Evolutionary conservation across 2,113 vertebrate genomes (phyloP).

Genomic region (Platysternon megacephalum): DNA sequence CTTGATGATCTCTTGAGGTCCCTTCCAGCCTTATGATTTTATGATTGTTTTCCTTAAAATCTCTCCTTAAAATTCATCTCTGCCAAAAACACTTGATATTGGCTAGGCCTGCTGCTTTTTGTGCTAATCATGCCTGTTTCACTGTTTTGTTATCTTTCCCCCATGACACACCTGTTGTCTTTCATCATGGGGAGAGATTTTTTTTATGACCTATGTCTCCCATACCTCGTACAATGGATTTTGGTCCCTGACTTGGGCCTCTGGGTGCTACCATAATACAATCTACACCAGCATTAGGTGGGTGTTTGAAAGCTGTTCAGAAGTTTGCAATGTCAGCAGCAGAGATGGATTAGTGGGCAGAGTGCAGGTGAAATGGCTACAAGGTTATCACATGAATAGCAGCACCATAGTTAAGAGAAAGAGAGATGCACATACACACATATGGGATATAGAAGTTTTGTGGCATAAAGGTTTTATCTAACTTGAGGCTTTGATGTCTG

Average conservation of each 20-base stretch:
- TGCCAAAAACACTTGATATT: slow-evolving; percentile 63
- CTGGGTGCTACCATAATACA: slow-evolving; percentile 37
- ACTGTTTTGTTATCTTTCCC: slow-evolving; percentile 65
- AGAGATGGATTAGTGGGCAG: background rate
- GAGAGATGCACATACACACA: background rate
- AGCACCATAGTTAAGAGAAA: background rate
- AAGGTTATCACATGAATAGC: background rate
- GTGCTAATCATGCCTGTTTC: slow-evolving; percentile 39
- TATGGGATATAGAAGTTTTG: slow-evolving; percentile 57
- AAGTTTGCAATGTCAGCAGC: background rate
- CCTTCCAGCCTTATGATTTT: background rate
- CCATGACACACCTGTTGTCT: slow-evolving; percentile 74
- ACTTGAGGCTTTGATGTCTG: slow-evolving; percentile 67
- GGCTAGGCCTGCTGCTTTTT: slow-evolving; percentile 66
- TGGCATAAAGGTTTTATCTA: slow-evolving; percentile 61
- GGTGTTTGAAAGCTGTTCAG: background rate
- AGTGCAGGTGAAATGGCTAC: background rate
- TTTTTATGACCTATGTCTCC: slow-evolving; percentile 71
- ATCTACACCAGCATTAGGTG: background rate
- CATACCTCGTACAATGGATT: slow-evolving; percentile 54
- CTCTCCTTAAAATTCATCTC: slow-evolving; percentile 70
- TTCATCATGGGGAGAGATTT: slow-evolving; percentile 72
- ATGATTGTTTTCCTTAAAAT: slow-evolving; percentile 64
- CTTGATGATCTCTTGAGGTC: background rate
- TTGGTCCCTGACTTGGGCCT: slow-evolving; percentile 53